Base-by-base conservation (phyloP, 2,797 vertebrate genomes). In the Erpetoichthys calabaricus region DNA sequence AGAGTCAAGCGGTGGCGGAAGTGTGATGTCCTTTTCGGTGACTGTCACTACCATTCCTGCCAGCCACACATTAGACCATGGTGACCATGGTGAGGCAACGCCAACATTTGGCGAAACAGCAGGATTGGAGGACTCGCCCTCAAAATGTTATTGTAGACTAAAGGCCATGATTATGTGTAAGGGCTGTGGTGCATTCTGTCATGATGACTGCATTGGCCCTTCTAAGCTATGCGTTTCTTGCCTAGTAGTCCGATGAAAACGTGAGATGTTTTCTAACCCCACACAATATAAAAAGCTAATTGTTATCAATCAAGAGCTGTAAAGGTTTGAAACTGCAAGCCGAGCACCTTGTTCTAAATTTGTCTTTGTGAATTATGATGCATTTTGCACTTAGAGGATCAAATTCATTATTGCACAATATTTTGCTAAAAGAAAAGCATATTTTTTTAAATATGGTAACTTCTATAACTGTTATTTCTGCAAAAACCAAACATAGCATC, bases 121-220 rank as follows among this genome's bases (percentile, higher is more conserved):
- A 66, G 63, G 61, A 70, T 60, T 87, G 67, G 91, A 97, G 74
- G 88, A 91, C 2, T 73, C 91, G 0, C 90, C 91, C 63, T 89
- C 94, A 7, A 92, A 94, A 60, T 99, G 95, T 70, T 99, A 99
- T 80, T 99, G 95, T 77, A 82, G 92, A 51, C 85, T 98, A 68
- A 98, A 98, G 86, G 95, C 95, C 56, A 99, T 99, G 95, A 99
- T 98, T 80, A 90, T 99, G 87, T 99, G 94, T 79, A 91, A 94
- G 74, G 94, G 95, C 46, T 99, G 95, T 1, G 95, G 95, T 0
- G 95, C 95, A 56, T 99, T 99, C 72, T 99, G 95, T 81, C 95
- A 99, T 0, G 91, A 98, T 3, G 94, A 99, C 65, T 99, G 96
- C 82, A 98, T 99, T 1, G 92, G 96, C 5, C 94, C 96, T 64